Conservation (phyloP, 2,888 invertebrate species). For the Imbricaverruca yamaguchii region DNA sequence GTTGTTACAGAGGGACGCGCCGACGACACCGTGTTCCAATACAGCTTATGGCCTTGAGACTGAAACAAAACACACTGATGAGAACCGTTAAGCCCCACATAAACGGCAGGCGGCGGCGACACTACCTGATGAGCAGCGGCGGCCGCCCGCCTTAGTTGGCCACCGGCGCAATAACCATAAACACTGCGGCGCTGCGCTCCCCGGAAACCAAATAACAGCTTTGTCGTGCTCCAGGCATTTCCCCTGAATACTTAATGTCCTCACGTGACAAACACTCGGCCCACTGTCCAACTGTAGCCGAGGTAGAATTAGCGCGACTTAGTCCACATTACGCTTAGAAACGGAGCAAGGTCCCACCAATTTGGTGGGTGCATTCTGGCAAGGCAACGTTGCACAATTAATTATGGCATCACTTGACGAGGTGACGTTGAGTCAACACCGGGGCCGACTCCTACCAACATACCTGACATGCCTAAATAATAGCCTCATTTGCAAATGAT, state of each 20-base stretch:
- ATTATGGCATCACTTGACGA: background rate
- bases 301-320: background rate
- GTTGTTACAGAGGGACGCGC: no score
- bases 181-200: background rate
- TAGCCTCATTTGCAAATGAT: constrained; percentile 21
- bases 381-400: background rate
- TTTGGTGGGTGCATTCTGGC: background rate
- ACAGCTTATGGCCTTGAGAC: no score
- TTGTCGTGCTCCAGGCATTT: no score
- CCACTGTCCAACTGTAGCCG: background rate
- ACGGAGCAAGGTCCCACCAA: background rate
- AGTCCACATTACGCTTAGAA: background rate
- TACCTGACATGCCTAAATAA: background rate
- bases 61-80: no score
- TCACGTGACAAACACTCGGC: no score
- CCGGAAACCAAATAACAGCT: background rate
- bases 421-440: background rate
- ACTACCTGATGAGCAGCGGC: no score
- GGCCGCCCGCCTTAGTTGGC: background rate
- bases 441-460: background rate
- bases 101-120: no score
- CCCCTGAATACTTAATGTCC: no score
- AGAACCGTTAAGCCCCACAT: no score
- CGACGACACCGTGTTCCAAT: no score
- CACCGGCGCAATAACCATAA: background rate